phyloP scores from a whole-genome alignment of 2,113 vertebrate genomes.

The Ciconia boyciana region DNA sequence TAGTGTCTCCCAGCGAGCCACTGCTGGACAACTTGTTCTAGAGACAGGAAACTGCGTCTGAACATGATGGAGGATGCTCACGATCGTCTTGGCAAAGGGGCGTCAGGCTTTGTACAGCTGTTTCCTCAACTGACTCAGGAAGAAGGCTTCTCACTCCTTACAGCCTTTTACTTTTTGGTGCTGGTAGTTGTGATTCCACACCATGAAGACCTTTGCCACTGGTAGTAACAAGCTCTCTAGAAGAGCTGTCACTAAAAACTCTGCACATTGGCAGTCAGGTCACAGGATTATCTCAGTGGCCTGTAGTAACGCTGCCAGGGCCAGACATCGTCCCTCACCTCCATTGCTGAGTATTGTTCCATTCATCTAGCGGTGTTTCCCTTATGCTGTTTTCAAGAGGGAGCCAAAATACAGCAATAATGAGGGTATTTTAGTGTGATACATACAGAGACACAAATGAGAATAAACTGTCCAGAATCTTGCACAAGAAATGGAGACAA shows the following conservation, averaged over 20 bases:
- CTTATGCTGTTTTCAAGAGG: not conserved
- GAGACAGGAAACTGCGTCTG: not conserved
- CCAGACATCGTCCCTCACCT: not conserved
- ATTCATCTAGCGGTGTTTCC: not conserved
- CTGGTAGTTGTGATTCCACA: not conserved
- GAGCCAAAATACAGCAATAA: not conserved
- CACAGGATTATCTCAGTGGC: not conserved
- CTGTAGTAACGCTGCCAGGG: accelerated
- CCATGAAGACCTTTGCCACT: not conserved
- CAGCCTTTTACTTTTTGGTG: not conserved
- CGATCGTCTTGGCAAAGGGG: not conserved
- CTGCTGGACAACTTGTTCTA: slow-evolving; percentile 5
- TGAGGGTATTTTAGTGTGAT: not conserved
- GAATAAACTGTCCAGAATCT: not conserved
- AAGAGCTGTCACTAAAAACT: not conserved
- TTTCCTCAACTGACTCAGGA: not conserved
- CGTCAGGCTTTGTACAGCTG: not conserved
- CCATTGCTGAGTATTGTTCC: not conserved
- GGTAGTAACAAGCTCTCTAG: not conserved
- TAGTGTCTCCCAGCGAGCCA: not conserved
- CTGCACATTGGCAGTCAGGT: not conserved
- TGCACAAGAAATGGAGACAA: not conserved
- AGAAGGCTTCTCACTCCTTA: not conserved
- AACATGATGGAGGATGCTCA: not conserved
- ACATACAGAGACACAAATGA: not conserved